Percentiles rank a stretch among this genome's conserved stretches.
phyloP scores from a whole-genome alignment of 2,113 vertebrate species.

The Rissa tridactyla region DNA sequence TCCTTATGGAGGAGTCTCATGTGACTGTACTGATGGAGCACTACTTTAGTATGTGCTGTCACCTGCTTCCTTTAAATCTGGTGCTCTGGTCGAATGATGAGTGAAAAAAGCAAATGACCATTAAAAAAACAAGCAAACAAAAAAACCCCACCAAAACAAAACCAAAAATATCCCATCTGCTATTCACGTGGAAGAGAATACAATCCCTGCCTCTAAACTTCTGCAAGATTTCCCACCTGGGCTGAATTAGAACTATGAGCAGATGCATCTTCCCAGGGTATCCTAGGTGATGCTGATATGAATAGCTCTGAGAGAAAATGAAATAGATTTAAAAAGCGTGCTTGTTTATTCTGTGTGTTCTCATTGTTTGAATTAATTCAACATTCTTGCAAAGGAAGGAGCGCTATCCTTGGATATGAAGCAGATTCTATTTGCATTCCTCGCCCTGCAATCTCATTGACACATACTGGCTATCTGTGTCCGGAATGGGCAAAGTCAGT shows the following conservation, averaged over 20 bases:
- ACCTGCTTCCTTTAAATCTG: not conserved
- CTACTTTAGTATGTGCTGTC: not conserved
- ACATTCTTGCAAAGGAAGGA: not conserved
- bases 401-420: not conserved
- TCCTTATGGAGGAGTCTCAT: not conserved
- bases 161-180: not conserved
- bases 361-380: not conserved
- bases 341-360: not conserved
- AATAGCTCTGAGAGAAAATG: not conserved
- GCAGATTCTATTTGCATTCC: not conserved
- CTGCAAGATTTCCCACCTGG: not conserved
- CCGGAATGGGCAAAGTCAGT: not conserved
- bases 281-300: constrained; percentile 8
- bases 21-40: not conserved
- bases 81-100: not conserved
- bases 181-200: not conserved
- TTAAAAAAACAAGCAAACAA: not conserved
- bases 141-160: not conserved
- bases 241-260: not conserved
- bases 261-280: not conserved
- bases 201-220: not conserved
- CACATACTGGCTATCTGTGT: not conserved
- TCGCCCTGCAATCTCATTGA: not conserved
- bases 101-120: not conserved
- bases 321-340: not conserved